Evolutionary conservation across 1,140 invertebrate genomes (phyloP), one percentile per base, ranked within the genome.

Genomic region (Pseudomyrmex flavicornis): DNA sequence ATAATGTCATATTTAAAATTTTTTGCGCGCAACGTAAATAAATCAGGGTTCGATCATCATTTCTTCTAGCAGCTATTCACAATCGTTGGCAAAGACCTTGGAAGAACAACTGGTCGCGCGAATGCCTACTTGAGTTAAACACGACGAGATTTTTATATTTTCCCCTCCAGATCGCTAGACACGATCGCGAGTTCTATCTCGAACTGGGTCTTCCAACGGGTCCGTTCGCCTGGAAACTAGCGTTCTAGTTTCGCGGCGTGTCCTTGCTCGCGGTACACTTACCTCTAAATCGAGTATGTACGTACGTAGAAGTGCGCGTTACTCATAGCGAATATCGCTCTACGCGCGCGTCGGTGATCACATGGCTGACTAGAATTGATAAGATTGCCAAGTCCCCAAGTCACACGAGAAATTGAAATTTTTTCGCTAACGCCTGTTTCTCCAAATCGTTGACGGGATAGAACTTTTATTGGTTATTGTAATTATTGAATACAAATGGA

Each of bases 181-280:
- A 10, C 46, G 70, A 66, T 68, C 65, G 70, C 48, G 82, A 80
- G 70, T 85, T 63, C 9, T 46, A 35, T 61, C 56, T 68, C 61
- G 76, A 88, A 89, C 59, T 77, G 48, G 80, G 70, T 88, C 84
- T 82, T 58, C 65, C 83, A 87, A 87, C 85, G 88, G 83, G 66
- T 82, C 65, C 59, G 63, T 13, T 83, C 77, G 63, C n/a, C 61
- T 87, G 79, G 65, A 63, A 89, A 88, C 83, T 17, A 82, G 70
- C 65, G 85, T 85, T 87, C 88, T 48, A 89, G 82, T 89, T 89
- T 85, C 82, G 77, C 68, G 73, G 15, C 69, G 83, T 85, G 88
- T 89, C 88, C 88, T 89, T 89, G 88, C 72, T 87, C 88, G 75
- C 79, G 85, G 84, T 89, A 89, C 48, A 89, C 88, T 90, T 87